Evolutionary conservation across 2,888 invertebrate genomes (phyloP), one percentile per base, ranked within the genome.

Genomic region (Pachliopta kotzebuea): DNA sequence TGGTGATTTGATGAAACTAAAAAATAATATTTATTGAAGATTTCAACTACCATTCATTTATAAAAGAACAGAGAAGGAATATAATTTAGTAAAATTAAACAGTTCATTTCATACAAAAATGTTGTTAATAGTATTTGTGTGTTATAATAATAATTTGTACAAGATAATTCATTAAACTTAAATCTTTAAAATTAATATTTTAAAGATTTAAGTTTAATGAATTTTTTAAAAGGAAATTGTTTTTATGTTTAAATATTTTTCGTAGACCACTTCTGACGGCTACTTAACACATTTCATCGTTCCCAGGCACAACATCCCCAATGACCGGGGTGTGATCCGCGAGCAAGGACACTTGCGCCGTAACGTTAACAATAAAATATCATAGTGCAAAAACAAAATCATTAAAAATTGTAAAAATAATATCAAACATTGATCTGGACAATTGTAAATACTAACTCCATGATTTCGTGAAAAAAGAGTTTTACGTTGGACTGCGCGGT

Each of bases 291-390:
- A 23, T 65, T 69, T 72, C 74, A 70, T 75, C 31, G 67, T 78
- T 74, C 75, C 75, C 78, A 62, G 62, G 74, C 77, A 78, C 82
- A 84, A 75, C 87, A 85, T 86, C 85, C 83, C 83, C 81, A 74
- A 71, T 76, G 78, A 80, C 79, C 81, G 84, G 89, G 90, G 89
- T 90, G 89, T 89, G 90, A 86, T 85, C 87, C 74, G 77, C 74
- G 71, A 72, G 76, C 71, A 80, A 81, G 79, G 80, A 77, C 79
- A 79, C 77, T 78, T 72, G 73, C 76, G 81, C 79, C 80, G 81
- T 85, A 76, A 83, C 83, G 82, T 81, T 81, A 80, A 81, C 80
- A 82, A 84, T 83, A 84, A 81, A 84, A 82, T 75, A 72, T 74
- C 71, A 71, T 70, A 76, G 72, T 76, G 76, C 54, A 73, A 80